phyloP scores from a whole-genome alignment of 2,113 vertebrate genomes.

The Onychorhynchus coronatus region DNA sequence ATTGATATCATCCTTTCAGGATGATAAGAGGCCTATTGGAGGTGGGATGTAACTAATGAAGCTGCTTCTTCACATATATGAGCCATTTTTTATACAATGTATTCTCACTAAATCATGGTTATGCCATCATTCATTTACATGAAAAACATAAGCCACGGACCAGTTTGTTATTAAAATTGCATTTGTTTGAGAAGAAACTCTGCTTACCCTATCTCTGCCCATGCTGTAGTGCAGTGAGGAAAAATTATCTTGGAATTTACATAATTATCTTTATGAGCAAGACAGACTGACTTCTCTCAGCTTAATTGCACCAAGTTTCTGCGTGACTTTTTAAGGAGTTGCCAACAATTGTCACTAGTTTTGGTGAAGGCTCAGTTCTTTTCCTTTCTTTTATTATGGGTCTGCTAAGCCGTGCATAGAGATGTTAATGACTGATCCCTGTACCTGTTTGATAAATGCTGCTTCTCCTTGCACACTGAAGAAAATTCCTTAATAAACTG shows the following conservation, averaged over 20 bases:
- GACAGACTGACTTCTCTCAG: neutral
- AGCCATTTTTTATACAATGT: conserved; percentile 61
- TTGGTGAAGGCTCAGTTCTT: neutral
- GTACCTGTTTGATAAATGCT: neutral
- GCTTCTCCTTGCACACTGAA: neutral
- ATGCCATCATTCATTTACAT: conserved; percentile 59
- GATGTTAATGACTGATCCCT: neutral
- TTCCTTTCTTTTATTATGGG: neutral
- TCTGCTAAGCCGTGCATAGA: neutral
- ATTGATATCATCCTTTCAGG: conserved; percentile 79
- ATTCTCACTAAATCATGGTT: conserved; percentile 62
- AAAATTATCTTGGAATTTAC: neutral
- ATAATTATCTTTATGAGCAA: neutral
- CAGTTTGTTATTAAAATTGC: conserved; percentile 44
- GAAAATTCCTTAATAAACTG: neutral
- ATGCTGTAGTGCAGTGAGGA: neutral
- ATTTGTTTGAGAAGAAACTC: conserved; percentile 18
- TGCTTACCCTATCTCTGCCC: neutral
- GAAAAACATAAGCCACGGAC: conserved; percentile 41
- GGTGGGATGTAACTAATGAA: conserved; percentile 75
- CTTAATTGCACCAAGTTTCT: neutral
- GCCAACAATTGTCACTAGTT: neutral
- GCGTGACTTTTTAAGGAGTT: neutral
- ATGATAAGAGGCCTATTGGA: conserved; percentile 69
- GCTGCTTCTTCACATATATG: conserved; percentile 38